Base-by-base conservation (phyloP, 2,888 invertebrate genomes). In the Idaea aversata region DNA sequence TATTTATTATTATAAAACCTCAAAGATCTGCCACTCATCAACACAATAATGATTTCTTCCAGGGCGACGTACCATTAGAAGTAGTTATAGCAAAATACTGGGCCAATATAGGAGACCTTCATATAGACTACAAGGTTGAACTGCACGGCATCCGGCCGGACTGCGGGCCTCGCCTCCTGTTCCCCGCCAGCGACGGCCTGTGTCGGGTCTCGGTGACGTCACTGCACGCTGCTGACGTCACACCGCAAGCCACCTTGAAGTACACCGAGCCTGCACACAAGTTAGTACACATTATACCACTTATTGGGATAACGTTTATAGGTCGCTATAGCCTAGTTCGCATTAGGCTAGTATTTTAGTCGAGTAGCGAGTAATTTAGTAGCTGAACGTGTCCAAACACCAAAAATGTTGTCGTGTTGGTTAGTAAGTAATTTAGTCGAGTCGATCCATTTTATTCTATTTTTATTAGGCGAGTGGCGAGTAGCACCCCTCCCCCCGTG, bases 11-110 rank as follows among this genome's bases (percentile, higher is more conserved):
- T n/a, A n/a, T n/a, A n/a, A n/a, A n/a, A n/a, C 57, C 10, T 7
- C 34, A 10, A 64, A 16, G 25, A 6, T 5, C n/a, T n/a, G n/a
- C n/a, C n/a, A 10, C 5, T 6, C 5, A n/a, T 6, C 5, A n/a
- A 16, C 6, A 57, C 4, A 7, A 15, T 5, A 36, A 35, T 67
- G 72, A 3, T 58, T 59, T 59, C 5, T 59, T 65, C 15, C 81
- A 96, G 95, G 95, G 96, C 66, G 96, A 96, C 68, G 91, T 96
- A 34, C 96, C 97, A 25, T 86, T 99, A 67, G 99, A 99, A 90
- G 90, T 99, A 59, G 97, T 96, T 66, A 94, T 99, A 69, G 98
- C 98, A 7, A 98, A 98, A 88, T 98, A 98, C 94, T 99, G 99
- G 99, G 97, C 98, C 10, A 98, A 96, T 92, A 93, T 97, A 64